Evolutionary conservation across 2,113 vertebrate species (phyloP).

Genomic region (Varanus komodoensis): DNA sequence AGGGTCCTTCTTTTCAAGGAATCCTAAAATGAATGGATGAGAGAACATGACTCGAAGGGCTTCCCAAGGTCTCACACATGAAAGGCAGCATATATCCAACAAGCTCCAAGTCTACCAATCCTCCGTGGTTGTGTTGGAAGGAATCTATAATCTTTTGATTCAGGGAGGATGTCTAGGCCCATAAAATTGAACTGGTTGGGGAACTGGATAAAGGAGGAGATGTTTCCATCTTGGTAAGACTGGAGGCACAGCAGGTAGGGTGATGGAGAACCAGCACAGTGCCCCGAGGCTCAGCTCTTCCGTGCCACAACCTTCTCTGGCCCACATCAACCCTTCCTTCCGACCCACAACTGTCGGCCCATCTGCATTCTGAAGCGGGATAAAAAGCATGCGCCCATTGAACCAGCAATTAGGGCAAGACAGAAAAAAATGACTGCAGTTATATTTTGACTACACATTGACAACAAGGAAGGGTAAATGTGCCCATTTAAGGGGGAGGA

Average conservation of each 20-base stretch:
- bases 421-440: too few relatives aligned
- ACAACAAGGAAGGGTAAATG: too few relatives aligned
- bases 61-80: not conserved
- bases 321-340: too few relatives aligned
- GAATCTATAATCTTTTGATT: not conserved
- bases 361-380: too few relatives aligned
- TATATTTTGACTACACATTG: too few relatives aligned
- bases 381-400: too few relatives aligned
- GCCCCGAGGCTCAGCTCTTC: not conserved
- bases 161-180: too few relatives aligned
- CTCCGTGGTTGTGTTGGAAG: not conserved
- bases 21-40: slow-evolving; percentile 75
- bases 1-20: slow-evolving; percentile 75
- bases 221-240: not conserved
- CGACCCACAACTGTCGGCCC: too few relatives aligned
- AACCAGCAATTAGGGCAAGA: too few relatives aligned
- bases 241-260: not conserved
- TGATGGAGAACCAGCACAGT: not conserved
- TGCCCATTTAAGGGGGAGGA: too few relatives aligned
- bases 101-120: not conserved
- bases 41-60: not conserved
- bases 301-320: not conserved
- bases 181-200: not conserved
- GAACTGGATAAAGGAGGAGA: not conserved
- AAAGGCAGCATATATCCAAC: not conserved